A percentile compares a stretch with the other conserved stretches of the same genome.
Conservation (phyloP, 2,888 invertebrate genomes). For the Liodrosophila aerea region DNA sequence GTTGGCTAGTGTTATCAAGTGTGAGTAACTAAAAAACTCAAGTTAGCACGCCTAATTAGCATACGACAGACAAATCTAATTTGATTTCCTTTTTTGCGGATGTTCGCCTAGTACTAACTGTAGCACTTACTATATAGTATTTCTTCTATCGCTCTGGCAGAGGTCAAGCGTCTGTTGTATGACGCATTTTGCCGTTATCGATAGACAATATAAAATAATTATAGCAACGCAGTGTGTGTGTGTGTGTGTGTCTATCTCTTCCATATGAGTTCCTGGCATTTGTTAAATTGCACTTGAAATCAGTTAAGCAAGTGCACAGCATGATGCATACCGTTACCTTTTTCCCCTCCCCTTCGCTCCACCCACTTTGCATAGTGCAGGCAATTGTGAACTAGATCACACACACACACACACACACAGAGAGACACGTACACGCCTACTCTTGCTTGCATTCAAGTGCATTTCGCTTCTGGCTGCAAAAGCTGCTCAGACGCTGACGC, state of each 20-base stretch:
- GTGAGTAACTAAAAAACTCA: too few species aligned
- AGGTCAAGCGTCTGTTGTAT: slow-evolving; percentile 43
- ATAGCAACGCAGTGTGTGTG: not conserved
- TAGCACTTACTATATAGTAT: too few species aligned
- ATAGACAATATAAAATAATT: slow-evolving; percentile 19
- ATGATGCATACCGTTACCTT: too few species aligned
- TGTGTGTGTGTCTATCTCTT: not conserved
- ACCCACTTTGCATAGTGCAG: slow-evolving; percentile 18
- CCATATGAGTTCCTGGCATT: too few species aligned
- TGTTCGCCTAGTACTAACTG: too few species aligned
- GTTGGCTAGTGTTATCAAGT: too few species aligned
- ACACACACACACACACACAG: not conserved
- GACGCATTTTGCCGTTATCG: slow-evolving; percentile 40
- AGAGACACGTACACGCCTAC: not conserved
- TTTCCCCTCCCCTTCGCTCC: not conserved
- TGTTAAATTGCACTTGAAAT: slow-evolving; percentile 51
- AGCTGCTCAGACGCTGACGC: slow-evolving; percentile 15
- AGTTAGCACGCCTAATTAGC: too few species aligned
- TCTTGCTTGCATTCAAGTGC: slow-evolving; percentile 14
- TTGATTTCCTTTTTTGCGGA: too few species aligned
- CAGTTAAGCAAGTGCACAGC: slow-evolving; percentile 42
- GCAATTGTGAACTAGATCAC: slow-evolving; percentile 30
- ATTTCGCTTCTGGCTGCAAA: slow-evolving; percentile 19
- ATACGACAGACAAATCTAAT: too few species aligned
- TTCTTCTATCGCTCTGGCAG: slow-evolving; percentile 13